Base-by-base conservation (phyloP, 2,113 vertebrate species). In the Anhinga rufa region DNA sequence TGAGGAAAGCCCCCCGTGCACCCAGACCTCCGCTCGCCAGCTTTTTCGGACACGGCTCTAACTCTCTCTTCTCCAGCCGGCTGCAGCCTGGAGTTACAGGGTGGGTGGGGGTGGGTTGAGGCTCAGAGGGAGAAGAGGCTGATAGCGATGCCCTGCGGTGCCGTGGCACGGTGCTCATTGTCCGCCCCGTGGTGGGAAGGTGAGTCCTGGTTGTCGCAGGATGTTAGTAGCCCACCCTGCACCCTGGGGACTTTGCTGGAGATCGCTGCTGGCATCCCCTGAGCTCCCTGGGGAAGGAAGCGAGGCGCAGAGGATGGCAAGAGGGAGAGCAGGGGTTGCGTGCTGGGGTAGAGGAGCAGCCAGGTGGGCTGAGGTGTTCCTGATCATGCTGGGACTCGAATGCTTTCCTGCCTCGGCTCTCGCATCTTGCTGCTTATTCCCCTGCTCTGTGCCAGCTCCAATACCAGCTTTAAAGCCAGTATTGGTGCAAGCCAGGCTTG, bases 131-230 rank as follows among this genome's bases (percentile, higher is more conserved):
- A 44, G 15, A 60, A n/a, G 82, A 8, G 38, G 28, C 32, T 0
- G 9, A 6, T 29, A 64, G 52, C 0, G 8, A 7, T 38, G 38
- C 29, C 80, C 48, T 1, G 9, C 1, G 6, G 60, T 31, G 49
- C 60, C 16, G 19, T 51, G 48, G 76, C 61, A 8, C 0, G 1
- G 65, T 40, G 65, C 74, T 70, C 29, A 0, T 29, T 46, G 42
- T 69, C 49, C 11, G 3, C 61, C 66, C 38, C 0, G 2, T 15
- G 74, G 52, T 66, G 54, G 86, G 82, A 88, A 88, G 82, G 68
- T 74, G 86, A 87, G 79, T 80, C 52, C 78, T 52, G 78, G 22
- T 5, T 51, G 58, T 61, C 4, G 3, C 44, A 26, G 81, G 31
- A 25, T 6, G 26, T 28, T 46, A 19, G 25, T 9, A 66, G 16